Base-by-base conservation (phyloP, 2,888 invertebrate species). In the Lysandra coridon region DNA sequence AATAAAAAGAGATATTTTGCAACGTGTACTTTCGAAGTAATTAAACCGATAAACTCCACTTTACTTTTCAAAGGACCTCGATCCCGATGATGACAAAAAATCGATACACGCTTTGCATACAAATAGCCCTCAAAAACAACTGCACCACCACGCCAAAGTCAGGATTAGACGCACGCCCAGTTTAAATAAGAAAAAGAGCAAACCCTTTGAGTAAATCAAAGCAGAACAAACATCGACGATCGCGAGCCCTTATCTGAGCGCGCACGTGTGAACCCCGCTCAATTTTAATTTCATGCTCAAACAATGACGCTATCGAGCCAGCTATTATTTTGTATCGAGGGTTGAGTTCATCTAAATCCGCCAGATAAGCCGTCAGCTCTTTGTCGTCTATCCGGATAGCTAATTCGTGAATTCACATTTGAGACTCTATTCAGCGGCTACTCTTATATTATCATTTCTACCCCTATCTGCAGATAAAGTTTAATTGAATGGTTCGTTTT, bases 261-360 rank as follows among this genome's bases (percentile, higher is more conserved):
- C 92, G 94, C 94, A 94, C 94, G 94, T 94, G 94, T 94, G 94
- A 94, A 94, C 91, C 90, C 90, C 91, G 92, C 90, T 93, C 93
- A 93, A 93, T 94, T 94, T 94, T 94, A 94, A 94, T 94, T 94
- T 94, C 94, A 94, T 94, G 94, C 94, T 93, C 93, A 94, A 94
- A 94, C 94, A 94, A 94, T 94, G 93, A 90, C 92, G 94, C 89
- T 92, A 94, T 93, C 93, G 92, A 91, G 90, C 89, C 87, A 85
- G 90, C 93, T 92, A 94, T 94, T 94, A 93, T 94, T 93, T 92
- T 92, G 91, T 92, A 93, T 90, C 92, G 90, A 89, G 94, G 94
- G 93, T 91, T 89, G 90, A 90, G 91, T 92, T 92, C 93, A 93
- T 94, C 94, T 92, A 93, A 94, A 94, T 92, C 94, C 91, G 87